Conservation (phyloP, 2,888 invertebrate genomes). For the Catocala fraxini region DNA sequence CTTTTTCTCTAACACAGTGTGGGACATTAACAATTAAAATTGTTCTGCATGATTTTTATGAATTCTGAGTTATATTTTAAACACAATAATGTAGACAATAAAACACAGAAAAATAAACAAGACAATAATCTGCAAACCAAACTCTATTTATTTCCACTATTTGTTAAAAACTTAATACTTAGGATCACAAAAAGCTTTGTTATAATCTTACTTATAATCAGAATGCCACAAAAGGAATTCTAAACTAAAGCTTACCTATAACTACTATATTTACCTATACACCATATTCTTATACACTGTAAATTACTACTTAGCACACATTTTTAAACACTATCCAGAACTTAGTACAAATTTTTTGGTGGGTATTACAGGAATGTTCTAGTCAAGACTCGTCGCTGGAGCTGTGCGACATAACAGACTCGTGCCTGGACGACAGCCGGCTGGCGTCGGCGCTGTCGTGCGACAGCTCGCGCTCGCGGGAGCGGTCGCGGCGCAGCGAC, state of each 20-base stretch:
- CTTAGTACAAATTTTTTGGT: not conserved
- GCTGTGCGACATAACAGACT: slow-evolving; percentile 79
- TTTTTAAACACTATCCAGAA: not conserved
- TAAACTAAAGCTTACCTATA: too few species aligned
- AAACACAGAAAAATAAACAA: slow-evolving; percentile 3
- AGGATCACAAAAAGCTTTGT: not conserved
- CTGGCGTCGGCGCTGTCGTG: slow-evolving; percentile 82
- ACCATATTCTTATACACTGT: too few species aligned
- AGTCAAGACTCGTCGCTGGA: slow-evolving; percentile 86
- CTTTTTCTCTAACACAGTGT: slow-evolving; percentile 37
- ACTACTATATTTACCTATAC: too few species aligned
- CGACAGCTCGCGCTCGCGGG: slow-evolving; percentile 77
- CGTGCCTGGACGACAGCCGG: slow-evolving; percentile 77
- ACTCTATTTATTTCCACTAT: too few species aligned
- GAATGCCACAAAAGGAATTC: not conserved
- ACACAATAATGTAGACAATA: not conserved
- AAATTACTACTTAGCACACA: not conserved
- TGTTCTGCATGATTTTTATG: slow-evolving; percentile 31
- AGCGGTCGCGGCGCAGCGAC: slow-evolving; percentile 81
- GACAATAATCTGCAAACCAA: too few species aligned
- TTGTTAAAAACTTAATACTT: not conserved
- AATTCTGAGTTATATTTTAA: slow-evolving; percentile 1
- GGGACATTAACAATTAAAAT: slow-evolving; percentile 39
- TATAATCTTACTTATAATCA: not conserved
- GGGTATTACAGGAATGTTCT: slow-evolving; percentile 81